Evolutionary conservation across 1,140 invertebrate genomes (phyloP).

Genomic region (Lethrus apterus): DNA sequence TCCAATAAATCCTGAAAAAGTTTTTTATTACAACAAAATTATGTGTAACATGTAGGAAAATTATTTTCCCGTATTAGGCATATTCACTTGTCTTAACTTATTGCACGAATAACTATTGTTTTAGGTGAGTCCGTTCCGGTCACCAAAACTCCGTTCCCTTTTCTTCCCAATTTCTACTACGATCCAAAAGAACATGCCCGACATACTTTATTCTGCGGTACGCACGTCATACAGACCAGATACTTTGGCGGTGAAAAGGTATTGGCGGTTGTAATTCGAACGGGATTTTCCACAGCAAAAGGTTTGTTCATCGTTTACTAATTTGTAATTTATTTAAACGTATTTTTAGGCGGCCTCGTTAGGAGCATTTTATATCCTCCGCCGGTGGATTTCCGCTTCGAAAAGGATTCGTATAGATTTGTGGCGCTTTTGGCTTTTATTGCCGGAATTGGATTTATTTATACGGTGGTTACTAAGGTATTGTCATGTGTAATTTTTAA

Average conservation of each 20-base stretch:
- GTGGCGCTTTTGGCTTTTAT: constrained; percentile 73
- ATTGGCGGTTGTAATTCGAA: constrained; percentile 62
- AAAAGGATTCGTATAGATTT: constrained; percentile 88
- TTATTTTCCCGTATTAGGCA: too few relatives aligned
- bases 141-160: constrained; percentile 80
- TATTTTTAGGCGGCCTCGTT: constrained; percentile 55
- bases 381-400: constrained; percentile 91
- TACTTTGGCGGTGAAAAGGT: constrained; percentile 71
- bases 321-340: constrained; percentile 29
- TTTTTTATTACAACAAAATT: too few relatives aligned
- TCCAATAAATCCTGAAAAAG: too few relatives aligned
- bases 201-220: constrained; percentile 92
- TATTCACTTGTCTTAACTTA: background rate
- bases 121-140: constrained; percentile 81
- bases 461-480: constrained; percentile 80
- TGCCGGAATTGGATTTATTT: constrained; percentile 70
- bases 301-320: constrained; percentile 65
- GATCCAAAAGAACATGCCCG: constrained; percentile 78
- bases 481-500: too few relatives aligned
- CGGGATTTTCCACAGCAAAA: constrained; percentile 84
- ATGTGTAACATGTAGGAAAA: too few relatives aligned
- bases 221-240: constrained; percentile 91
- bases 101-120: too few relatives aligned
- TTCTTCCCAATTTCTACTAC: constrained; percentile 57
- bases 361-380: constrained; percentile 90